Evolutionary conservation across 2,888 invertebrate species (phyloP).

Genomic region (Drosophila diplacantha): DNA sequence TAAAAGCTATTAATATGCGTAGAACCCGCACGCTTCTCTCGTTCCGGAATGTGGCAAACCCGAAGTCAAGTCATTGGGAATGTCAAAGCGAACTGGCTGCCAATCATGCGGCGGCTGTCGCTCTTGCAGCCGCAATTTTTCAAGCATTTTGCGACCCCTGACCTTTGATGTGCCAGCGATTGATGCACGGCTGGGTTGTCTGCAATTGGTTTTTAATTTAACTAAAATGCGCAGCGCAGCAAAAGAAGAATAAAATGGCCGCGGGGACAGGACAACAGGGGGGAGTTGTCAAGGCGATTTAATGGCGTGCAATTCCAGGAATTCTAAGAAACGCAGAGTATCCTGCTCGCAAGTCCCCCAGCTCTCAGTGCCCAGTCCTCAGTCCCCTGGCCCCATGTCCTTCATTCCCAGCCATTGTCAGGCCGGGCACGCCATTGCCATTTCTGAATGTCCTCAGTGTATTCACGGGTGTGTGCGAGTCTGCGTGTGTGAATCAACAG

Average conservation of each 20-base stretch:
- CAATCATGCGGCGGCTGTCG: constrained; percentile 50
- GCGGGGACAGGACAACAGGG: background rate
- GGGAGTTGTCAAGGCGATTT: constrained; percentile 57
- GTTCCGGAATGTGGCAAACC: background rate
- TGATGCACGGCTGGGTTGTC: constrained; percentile 41
- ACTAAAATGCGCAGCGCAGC: constrained; percentile 62
- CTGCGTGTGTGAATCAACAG: constrained; percentile 57
- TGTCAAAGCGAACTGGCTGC: constrained; percentile 45
- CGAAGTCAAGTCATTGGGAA: constrained; percentile 33
- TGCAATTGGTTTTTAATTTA: constrained; percentile 69
- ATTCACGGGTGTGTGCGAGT: constrained; percentile 15
- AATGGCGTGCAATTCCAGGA: constrained; percentile 61
- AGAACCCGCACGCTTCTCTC: background rate
- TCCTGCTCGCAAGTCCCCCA: constrained; percentile 13
- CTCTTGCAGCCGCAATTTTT: constrained; percentile 16
- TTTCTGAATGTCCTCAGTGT: constrained; percentile 30
- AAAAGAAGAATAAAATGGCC: constrained; percentile 11
- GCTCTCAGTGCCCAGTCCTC: constrained; percentile 19
- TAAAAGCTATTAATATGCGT: background rate
- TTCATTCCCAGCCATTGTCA: constrained; percentile 52
- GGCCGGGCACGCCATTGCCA: constrained; percentile 60
- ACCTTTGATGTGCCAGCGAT: constrained; percentile 46
- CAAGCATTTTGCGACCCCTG: constrained; percentile 47
- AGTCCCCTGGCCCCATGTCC: constrained; percentile 30
- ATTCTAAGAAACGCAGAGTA: constrained; percentile 60